Percentiles rank a stretch among this genome's conserved stretches.
Conservation (phyloP, 2,797 vertebrate genomes). For the Eurystomus glaucurus region DNA sequence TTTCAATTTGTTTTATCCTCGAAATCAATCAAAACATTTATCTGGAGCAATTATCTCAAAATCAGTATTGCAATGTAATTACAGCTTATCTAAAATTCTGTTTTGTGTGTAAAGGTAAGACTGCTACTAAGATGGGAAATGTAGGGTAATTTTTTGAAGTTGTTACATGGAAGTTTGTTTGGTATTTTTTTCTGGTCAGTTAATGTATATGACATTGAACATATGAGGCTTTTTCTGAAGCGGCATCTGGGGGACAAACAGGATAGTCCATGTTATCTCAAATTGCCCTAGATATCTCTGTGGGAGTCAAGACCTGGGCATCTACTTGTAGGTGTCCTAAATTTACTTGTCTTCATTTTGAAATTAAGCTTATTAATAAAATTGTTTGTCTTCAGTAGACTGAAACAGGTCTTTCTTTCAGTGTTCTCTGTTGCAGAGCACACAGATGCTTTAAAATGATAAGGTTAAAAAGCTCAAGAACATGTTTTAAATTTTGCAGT, state of each 20-base stretch:
- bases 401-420: neutral
- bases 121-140: neutral
- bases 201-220: neutral
- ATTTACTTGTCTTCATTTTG: neutral
- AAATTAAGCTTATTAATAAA: neutral
- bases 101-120: neutral
- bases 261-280: neutral
- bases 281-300: accelerated
- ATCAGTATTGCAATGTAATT: neutral
- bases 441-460: neutral
- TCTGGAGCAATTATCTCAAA: neutral
- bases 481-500: neutral
- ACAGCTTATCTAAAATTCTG: neutral
- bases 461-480: neutral
- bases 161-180: neutral
- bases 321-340: neutral
- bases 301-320: neutral
- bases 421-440: neutral
- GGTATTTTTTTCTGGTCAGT: neutral
- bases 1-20: neutral
- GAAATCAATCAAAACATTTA: neutral
- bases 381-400: neutral
- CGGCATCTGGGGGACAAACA: neutral
- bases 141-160: neutral
- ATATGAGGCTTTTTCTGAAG: neutral